Percentiles rank a stretch among this genome's conserved stretches.
Evolutionary conservation across 2,113 vertebrate genomes (phyloP).

Genomic region (Zapus hudsonius): DNA sequence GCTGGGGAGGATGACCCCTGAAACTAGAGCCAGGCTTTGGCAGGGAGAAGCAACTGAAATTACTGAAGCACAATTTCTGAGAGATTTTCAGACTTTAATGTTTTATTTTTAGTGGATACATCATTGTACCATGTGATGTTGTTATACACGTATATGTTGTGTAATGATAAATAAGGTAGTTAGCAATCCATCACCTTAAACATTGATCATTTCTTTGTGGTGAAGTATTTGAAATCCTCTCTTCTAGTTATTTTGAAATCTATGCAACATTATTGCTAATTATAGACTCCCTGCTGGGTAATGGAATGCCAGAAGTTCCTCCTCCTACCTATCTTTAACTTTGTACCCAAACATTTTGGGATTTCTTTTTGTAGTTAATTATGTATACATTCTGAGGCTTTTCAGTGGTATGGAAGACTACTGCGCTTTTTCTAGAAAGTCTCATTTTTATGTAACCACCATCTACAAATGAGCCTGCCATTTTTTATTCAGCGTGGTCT

Average conservation of each 20-base stretch:
- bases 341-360: slow-evolving; percentile 9
- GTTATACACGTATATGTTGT: neutral
- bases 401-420: neutral
- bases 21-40: neutral
- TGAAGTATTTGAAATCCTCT: neutral
- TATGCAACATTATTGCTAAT: neutral
- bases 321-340: neutral
- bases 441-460: slow-evolving; percentile 37
- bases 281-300: neutral
- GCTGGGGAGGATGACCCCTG: neutral
- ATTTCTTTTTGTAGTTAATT: slow-evolving; percentile 28
- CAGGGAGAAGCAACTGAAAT: neutral
- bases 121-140: neutral
- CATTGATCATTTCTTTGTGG: neutral
- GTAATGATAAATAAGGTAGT: neutral
- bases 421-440: slow-evolving; percentile 27
- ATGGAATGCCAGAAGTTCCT: neutral
- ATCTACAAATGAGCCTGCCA: neutral
- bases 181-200: neutral
- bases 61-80: neutral
- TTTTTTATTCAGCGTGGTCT: neutral
- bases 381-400: neutral
- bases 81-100: neutral
- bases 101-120: neutral
- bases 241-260: neutral